Evolutionary conservation across 2,113 vertebrate genomes (phyloP).

Genomic region (Butorides virescens): DNA sequence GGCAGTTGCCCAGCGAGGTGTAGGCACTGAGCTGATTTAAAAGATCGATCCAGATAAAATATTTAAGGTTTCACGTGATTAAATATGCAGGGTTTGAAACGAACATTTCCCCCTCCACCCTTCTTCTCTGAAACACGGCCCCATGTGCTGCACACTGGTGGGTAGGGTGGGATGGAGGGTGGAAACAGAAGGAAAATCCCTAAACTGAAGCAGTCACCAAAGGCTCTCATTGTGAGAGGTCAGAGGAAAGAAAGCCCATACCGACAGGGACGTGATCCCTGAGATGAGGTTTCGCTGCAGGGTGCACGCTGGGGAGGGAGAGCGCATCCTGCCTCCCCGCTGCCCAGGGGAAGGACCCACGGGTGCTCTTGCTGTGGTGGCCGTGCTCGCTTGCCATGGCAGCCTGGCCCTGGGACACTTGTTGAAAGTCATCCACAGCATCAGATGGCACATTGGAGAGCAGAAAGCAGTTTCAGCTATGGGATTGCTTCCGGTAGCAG

Average conservation of each 20-base stretch:
- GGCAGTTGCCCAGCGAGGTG: not conserved
- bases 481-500: not conserved
- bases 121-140: not conserved
- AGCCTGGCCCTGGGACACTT: not conserved
- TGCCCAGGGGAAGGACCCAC: not conserved
- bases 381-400: fast-evolving
- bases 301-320: fast-evolving
- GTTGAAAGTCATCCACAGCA: not conserved
- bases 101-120: not conserved
- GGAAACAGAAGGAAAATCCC: not conserved
- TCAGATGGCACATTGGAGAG: conserved; percentile 20
- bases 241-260: not conserved
- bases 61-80: not conserved
- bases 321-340: not conserved
- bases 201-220: not conserved
- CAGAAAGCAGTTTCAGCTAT: not conserved
- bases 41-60: conserved; percentile 2
- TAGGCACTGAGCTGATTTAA: not conserved
- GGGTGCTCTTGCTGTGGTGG: fast-evolving
- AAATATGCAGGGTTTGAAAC: not conserved
- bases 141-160: fast-evolving
- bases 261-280: fast-evolving
- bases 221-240: not conserved
- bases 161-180: not conserved
- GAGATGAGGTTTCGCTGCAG: not conserved